Base-by-base conservation (phyloP, 2,888 invertebrate genomes). In the Lasioglossum calceatum region DNA sequence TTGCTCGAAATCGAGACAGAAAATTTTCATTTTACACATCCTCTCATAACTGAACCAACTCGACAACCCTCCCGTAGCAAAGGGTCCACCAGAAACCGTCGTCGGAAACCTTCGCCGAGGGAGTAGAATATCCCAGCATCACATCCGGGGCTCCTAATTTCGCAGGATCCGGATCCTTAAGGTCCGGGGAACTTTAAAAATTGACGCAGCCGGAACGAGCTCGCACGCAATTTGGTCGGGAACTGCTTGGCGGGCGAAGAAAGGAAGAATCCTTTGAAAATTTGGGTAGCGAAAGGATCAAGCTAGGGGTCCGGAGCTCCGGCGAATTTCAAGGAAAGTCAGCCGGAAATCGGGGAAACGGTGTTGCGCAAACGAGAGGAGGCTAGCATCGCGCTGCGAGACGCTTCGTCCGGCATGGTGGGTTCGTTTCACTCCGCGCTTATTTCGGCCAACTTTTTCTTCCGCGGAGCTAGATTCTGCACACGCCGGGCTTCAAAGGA, bases 401-500 rank as follows among this genome's bases (percentile, higher is more conserved):
- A 1, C 19, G 19, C 32, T 70, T 42, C 47, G 74, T 79, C 79
- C 77, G 70, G 75, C 74, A 58, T 4, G 23, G 67, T 4, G 4
- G 19, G 1, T 16, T 16, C 32, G 36, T 67, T 70, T 64, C 32
- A 16, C 64, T 32, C 64, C 23, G 58, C 36, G 36, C 77, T 84
- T 78, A 64, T 79, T 79, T 74, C 77, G 79, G 12, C 42, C 14
- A 87, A 85, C 88, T 84, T 89, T 86, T 89, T 85, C 82, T 83
- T 44, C 50, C 32, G 23, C 4, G 2, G 64, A 8, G 64, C 71
- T 42, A 32, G 64, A 7, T 16, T 32, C 32, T 61, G 47, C 81
- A 54, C 81, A 71, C 76, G 75, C 77, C 72, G 82, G 4, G 61
- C 86, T 64, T 88, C 90, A 87, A 91, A 91, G 88, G 87, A 75